A percentile compares a stretch with the other conserved stretches of the same genome.
Evolutionary conservation across 2,113 vertebrate species (phyloP).

Genomic region (Castor canadensis): DNA sequence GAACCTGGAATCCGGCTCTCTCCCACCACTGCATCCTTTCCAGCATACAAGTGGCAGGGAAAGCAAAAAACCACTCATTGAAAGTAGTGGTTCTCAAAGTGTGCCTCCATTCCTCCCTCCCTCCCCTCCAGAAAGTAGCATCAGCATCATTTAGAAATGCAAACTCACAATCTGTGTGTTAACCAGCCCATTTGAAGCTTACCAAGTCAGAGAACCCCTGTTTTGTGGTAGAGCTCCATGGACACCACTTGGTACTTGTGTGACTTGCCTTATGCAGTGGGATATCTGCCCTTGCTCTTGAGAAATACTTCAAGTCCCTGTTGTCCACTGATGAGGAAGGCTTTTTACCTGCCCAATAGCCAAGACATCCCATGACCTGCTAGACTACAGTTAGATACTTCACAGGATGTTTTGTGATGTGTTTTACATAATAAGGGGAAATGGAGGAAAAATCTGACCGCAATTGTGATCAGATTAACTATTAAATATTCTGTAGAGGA

Average conservation of each 20-base stretch:
- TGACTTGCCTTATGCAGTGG: neutral
- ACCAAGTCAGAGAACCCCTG: neutral
- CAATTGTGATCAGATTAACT: neutral
- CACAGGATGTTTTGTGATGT: neutral
- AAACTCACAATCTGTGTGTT: neutral
- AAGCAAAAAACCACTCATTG: neutral
- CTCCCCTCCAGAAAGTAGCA: neutral
- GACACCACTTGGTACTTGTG: rapidly evolving
- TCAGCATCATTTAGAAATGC: neutral
- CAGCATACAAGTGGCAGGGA: neutral
- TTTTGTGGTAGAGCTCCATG: neutral
- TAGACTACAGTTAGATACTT: neutral
- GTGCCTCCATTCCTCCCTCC: rapidly evolving
- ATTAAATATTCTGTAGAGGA: neutral
- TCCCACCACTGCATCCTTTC: neutral
- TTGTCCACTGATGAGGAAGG: neutral
- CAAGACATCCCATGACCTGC: neutral
- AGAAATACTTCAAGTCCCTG: neutral
- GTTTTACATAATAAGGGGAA: neutral
- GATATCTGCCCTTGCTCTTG: neutral
- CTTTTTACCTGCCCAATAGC: neutral
- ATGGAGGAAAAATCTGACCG: neutral
- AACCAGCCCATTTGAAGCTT: neutral
- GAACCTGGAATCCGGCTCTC: neutral
- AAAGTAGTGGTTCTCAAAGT: neutral